These are phyloP conservation scores for Tortricodes alternella DNA, from an alignment of 2,888 invertebrate genomes.

Conservation along the genomic window DNA sequence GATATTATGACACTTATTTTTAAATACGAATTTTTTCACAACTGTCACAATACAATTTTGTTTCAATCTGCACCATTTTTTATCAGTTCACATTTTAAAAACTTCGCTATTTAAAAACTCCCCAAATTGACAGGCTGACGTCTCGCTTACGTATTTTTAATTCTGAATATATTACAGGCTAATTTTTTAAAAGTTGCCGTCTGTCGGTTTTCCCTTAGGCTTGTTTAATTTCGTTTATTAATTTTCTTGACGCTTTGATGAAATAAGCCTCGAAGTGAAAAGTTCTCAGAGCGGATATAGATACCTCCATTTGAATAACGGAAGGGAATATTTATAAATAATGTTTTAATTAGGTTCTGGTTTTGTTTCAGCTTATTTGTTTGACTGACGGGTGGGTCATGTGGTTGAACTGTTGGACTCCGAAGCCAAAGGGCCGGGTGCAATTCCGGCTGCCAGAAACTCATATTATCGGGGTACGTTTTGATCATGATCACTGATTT, in stretches of 20 bases:
- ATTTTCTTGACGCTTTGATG: slow-evolving; percentile 51
- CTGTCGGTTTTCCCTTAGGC: slow-evolving; percentile 48
- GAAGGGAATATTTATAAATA: slow-evolving; percentile 39
- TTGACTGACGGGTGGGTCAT: too few species aligned
- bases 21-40: background rate
- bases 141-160: slow-evolving; percentile 43
- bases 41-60: background rate
- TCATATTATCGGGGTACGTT: too few species aligned
- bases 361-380: background rate
- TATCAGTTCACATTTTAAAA: slow-evolving; percentile 5
- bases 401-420: too few species aligned
- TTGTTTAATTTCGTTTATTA: slow-evolving; percentile 55
- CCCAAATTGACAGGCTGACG: slow-evolving; percentile 47
- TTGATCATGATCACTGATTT: too few species aligned
- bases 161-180: slow-evolving; percentile 58
- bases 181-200: slow-evolving; percentile 63
- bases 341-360: slow-evolving; percentile 16
- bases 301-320: slow-evolving; percentile 51
- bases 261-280: slow-evolving; percentile 54
- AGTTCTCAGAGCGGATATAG: slow-evolving; percentile 44
- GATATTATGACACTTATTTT: background rate
- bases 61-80: background rate
- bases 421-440: too few species aligned
- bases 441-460: too few species aligned
- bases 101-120: slow-evolving; percentile 6